phyloP scores from a whole-genome alignment of 64 coral and sea anemone species.

The Platygyra sinensis region DNA sequence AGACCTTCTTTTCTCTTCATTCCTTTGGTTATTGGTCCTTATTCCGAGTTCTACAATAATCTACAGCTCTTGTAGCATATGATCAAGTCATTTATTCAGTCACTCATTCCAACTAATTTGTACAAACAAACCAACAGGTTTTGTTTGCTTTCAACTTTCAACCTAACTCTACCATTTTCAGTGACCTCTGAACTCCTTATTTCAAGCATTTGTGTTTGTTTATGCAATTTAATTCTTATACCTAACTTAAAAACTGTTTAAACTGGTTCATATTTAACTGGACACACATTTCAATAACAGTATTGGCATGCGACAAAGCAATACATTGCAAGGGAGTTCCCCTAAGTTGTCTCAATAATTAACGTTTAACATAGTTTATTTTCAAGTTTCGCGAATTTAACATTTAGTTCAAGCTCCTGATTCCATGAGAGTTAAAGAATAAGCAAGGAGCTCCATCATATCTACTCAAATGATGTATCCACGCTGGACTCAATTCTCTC shows the following conservation, averaged over 20 bases:
- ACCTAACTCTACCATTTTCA: neutral
- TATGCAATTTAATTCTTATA: neutral
- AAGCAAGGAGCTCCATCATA: slow-evolving; percentile 38
- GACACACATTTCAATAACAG: neutral
- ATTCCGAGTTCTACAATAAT: neutral
- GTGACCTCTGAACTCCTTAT: neutral
- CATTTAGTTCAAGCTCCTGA: slow-evolving; percentile 7
- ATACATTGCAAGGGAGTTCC: neutral
- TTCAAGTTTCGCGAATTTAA: slow-evolving; percentile 33
- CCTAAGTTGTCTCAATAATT: slow-evolving; percentile 8
- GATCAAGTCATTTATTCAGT: neutral
- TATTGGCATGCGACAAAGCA: neutral
- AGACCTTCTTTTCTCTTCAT: neutral
- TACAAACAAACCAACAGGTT: neutral
- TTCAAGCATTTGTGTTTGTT: neutral
- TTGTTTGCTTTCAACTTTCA: neutral
- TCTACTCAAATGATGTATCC: slow-evolving; percentile 44
- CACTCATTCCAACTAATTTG: neutral
- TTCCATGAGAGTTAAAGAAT: slow-evolving; percentile 31
- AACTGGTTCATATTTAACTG: neutral
- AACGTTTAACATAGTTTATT: slow-evolving; percentile 35
- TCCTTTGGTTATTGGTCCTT: neutral
- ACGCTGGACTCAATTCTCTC: slow-evolving; percentile 20
- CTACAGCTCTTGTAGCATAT: neutral
- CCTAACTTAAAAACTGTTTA: slow-evolving; percentile 11